Evolutionary conservation across 2,797 vertebrate species (phyloP).

Genomic region (Carcharodon carcharias): DNA sequence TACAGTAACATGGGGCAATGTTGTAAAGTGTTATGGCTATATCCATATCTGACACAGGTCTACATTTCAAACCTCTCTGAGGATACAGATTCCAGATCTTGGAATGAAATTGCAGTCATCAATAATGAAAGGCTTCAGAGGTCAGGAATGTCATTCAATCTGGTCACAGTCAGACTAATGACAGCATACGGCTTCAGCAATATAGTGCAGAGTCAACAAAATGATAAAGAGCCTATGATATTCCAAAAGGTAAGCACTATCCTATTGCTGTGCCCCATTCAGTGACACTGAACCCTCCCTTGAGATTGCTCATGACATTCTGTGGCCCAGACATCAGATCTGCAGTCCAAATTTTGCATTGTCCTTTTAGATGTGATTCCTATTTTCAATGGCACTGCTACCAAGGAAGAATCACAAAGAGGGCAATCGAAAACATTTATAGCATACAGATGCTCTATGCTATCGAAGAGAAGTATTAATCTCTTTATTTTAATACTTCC

Average conservation of each 20-base stretch:
- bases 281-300: background rate
- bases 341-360: background rate
- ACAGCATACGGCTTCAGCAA: background rate
- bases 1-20: background rate
- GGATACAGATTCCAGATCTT: background rate
- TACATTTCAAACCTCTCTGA: background rate
- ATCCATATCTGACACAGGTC: background rate
- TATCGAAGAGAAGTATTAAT: background rate
- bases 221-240: background rate
- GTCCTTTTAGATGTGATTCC: background rate
- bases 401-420: background rate
- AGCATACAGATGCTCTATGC: background rate
- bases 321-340: background rate
- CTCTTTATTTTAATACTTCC: background rate
- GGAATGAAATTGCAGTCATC: background rate
- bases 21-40: background rate
- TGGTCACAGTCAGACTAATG: background rate
- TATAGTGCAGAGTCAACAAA: background rate
- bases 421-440: background rate
- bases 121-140: constrained; percentile 12
- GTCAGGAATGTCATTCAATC: background rate
- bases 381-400: background rate
- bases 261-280: background rate
- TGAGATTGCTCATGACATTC: background rate
- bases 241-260: background rate